Evolutionary conservation across 1,140 invertebrate genomes (phyloP).

Genomic region (Aporrectodea caliginosa): DNA sequence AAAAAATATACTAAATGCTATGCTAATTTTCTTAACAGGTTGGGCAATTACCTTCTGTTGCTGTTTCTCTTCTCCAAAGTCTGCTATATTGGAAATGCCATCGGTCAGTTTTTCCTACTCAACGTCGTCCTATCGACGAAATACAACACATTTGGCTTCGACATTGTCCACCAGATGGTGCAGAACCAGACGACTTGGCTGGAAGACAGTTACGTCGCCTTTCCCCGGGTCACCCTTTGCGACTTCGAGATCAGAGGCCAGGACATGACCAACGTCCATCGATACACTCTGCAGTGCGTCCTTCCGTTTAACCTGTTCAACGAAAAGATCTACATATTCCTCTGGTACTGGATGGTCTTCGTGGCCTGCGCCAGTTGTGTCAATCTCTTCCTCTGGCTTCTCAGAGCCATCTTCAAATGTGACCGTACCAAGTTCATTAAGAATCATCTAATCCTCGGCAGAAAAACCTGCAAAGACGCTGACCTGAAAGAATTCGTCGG

Average conservation of each 20-base stretch:
- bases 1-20: too few relatives aligned
- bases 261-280: constrained; percentile 56
- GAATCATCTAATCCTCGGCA: constrained; percentile 26
- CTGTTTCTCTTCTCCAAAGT: constrained; percentile 47
- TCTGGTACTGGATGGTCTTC: constrained; percentile 49
- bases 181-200: constrained; percentile 54
- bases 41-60: constrained; percentile 56
- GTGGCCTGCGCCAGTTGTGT: constrained; percentile 30
- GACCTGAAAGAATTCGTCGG: constrained; percentile 8
- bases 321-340: too few relatives aligned
- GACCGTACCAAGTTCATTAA: constrained; percentile 22
- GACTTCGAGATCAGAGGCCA: too few relatives aligned
- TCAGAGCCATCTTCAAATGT: not conserved
- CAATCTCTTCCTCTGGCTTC: constrained; percentile 25
- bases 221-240: too few relatives aligned
- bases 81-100: constrained; percentile 35
- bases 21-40: not conserved
- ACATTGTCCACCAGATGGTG: constrained; percentile 50
- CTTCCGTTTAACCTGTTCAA: constrained; percentile 39
- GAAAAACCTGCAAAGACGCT: not conserved
- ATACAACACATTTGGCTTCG: too few relatives aligned
- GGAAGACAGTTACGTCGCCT: constrained; percentile 33
- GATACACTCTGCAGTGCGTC: constrained; percentile 41
- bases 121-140: constrained; percentile 58
- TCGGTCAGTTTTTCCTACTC: constrained; percentile 47